Conservation (phyloP, 2,888 invertebrate species). For the Eupeodes latifasciatus region DNA sequence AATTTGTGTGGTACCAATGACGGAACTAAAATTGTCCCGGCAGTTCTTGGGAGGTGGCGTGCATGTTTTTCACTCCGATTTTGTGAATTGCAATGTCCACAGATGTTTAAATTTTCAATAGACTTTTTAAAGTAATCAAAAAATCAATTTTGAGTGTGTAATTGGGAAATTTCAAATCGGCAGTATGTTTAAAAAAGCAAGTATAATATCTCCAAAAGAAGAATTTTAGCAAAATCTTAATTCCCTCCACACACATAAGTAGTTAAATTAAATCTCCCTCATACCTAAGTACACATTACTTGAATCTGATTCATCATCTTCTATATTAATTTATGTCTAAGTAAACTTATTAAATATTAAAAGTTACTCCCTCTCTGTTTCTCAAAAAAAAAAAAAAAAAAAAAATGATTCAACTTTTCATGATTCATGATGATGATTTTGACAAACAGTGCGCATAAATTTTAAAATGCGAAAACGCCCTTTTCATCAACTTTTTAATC, state of each 20-base stretch:
- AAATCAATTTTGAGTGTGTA: no score
- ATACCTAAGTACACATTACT: no score
- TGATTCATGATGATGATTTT: neutral
- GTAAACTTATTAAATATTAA: no score
- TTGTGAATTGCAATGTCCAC: slow-evolving; percentile 10
- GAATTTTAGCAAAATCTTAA: no score
- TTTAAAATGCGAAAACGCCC: slow-evolving; percentile 13
- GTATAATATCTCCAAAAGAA: no score
- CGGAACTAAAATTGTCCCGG: slow-evolving; percentile 71
- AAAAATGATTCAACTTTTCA: neutral
- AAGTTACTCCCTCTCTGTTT: neutral
- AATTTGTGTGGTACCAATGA: slow-evolving; percentile 59
- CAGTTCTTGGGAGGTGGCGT: slow-evolving; percentile 59
- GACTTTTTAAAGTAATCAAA: neutral
- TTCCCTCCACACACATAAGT: no score
- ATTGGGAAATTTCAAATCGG: no score
- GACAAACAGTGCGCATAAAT: neutral
- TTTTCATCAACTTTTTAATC: slow-evolving; percentile 21
- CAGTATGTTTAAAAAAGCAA: no score
- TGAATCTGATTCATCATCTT: no score
- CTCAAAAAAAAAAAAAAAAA: neutral
- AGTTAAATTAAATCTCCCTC: no score
- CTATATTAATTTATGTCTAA: no score
- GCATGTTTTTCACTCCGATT: slow-evolving; percentile 7
- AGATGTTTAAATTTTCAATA: slow-evolving; percentile 38